Evolutionary conservation across 1,140 invertebrate species (phyloP).

Genomic region (Diachasma alloeum): DNA sequence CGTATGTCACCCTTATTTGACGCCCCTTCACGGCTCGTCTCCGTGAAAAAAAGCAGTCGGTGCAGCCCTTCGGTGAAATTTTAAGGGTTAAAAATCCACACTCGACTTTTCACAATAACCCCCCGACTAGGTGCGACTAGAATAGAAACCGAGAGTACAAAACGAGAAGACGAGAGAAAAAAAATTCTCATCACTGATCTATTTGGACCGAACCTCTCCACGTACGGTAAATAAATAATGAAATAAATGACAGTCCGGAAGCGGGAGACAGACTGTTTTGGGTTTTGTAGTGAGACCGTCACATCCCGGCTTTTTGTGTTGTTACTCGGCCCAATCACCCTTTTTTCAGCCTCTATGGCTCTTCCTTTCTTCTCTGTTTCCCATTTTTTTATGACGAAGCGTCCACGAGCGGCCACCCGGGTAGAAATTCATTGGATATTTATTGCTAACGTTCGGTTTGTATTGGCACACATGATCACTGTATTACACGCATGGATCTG

Average conservation of each 20-base stretch:
- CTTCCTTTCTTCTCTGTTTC: constrained; percentile 27
- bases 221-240: constrained; percentile 62
- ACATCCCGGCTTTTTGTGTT: constrained; percentile 8
- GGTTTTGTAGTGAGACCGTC: constrained; percentile 51
- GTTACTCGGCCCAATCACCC: neutral
- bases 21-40: constrained; percentile 44
- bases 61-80: constrained; percentile 53
- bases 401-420: constrained; percentile 46
- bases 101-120: constrained; percentile 60
- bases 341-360: constrained; percentile 22
- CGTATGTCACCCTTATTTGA: constrained; percentile 36
- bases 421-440: constrained; percentile 65
- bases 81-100: constrained; percentile 66
- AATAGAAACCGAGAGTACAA: constrained; percentile 23
- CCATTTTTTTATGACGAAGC: constrained; percentile 33
- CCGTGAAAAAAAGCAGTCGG: constrained; percentile 35
- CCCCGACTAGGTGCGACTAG: constrained; percentile 22
- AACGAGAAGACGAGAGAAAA: constrained; percentile 2
- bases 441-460: constrained; percentile 55
- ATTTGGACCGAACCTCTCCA: constrained; percentile 25
- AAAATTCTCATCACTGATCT: constrained; percentile 23
- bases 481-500: constrained; percentile 16
- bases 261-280: constrained; percentile 60
- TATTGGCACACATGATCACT: constrained; percentile 50
- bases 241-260: constrained; percentile 59